Evolutionary conservation across 2,888 invertebrate genomes (phyloP), one percentile per base, ranked within the genome.

Genomic region (Melolontha melolontha): DNA sequence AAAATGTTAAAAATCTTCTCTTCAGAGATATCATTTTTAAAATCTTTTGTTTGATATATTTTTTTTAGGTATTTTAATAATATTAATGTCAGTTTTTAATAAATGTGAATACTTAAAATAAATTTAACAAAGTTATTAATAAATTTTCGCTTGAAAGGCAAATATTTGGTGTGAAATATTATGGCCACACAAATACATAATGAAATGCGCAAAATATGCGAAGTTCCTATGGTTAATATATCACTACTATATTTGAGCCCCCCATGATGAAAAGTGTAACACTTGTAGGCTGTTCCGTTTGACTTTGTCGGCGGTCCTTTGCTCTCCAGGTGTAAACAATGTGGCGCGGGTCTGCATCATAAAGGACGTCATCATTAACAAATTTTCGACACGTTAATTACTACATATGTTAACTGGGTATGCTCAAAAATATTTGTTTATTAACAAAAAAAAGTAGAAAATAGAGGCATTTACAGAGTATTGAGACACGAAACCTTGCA

Each of bases 221-320:
- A 64, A 69, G 55, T 52, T 69, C 67, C 51, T 52, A 47, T 40
- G 55, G n/a, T 70, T 66, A 66, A 71, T 70, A 64, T 66, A 62
- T 64, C 54, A 59, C 64, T 44, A 63, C 40, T 67, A n/a, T n/a
- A n/a, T n/a, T n/a, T n/a, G 67, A 67, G 65, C n/a, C 68, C 69
- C 72, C 72, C 69, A 69, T 62, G 51, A 49, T 40, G 62, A 67
- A 64, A 59, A 47, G 62, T 69, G 67, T 67, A 67, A 67, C 69
- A 62, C 59, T 71, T 69, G 67, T n/a, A n/a, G n/a, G 63, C 47
- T 50, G 67, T 41, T 50, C 52, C 70, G 68, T 67, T 59, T n/a
- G 49, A 40, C 67, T 65, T 67, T 71, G 69, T 65, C 55, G 64
- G 65, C 67, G 41, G 59, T 54, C 67, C 51, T 65, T 67, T 67